Percentiles rank a stretch among this genome's conserved stretches.
phyloP scores from a whole-genome alignment of 2,797 vertebrate genomes.

The Octomys mimax region DNA sequence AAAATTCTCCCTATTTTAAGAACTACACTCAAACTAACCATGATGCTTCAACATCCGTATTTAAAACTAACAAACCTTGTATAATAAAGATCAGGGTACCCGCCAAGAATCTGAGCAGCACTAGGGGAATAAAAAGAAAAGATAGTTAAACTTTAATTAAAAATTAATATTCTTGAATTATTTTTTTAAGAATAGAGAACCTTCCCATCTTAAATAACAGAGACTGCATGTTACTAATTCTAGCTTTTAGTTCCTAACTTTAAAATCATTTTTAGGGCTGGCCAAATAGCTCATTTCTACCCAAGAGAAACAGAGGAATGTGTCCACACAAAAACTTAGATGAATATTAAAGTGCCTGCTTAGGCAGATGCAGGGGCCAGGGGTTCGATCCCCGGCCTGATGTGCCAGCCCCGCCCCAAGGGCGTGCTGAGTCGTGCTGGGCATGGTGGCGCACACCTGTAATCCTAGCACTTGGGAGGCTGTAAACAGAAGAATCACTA shows the following conservation, averaged over 20 bases:
- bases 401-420: too few species aligned
- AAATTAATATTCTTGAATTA: slow-evolving; percentile 29
- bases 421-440: too few species aligned
- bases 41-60: slow-evolving; percentile 8
- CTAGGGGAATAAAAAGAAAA: slow-evolving; percentile 83
- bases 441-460: too few species aligned
- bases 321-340: neutral
- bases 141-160: slow-evolving; percentile 40
- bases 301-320: neutral
- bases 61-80: slow-evolving; percentile 85
- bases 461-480: too few species aligned
- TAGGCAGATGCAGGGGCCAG: too few species aligned
- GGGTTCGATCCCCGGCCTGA: too few species aligned
- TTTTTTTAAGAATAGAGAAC: slow-evolving; percentile 21
- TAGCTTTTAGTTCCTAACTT: neutral
- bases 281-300: neutral
- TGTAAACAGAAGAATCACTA: too few species aligned
- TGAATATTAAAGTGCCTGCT: neutral
- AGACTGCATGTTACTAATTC: neutral
- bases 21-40: slow-evolving; percentile 35
- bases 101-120: slow-evolving; percentile 87
- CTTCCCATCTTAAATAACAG: neutral
- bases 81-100: slow-evolving; percentile 87
- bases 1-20: slow-evolving; percentile 67
- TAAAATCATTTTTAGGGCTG: neutral